These are phyloP conservation scores for Eupeodes corollae DNA, from an alignment of 1,140 invertebrate species.

Conservation along the genomic window DNA sequence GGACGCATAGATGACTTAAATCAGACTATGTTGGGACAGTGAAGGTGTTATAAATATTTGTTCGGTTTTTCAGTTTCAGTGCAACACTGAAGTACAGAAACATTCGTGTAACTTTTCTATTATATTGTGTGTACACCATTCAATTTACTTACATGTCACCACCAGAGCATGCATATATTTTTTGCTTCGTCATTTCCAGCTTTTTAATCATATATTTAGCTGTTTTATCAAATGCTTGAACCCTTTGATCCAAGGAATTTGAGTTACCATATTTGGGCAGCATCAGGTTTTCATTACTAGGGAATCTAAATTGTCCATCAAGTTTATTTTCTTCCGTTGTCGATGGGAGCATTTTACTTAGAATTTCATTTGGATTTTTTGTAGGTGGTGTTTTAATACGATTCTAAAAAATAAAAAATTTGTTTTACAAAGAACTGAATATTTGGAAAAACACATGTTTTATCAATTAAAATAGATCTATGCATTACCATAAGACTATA, in stretches of 20 bases:
- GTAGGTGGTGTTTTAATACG: slow-evolving; percentile 31
- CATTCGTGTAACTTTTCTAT: too few species aligned
- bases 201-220: slow-evolving; percentile 52
- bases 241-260: slow-evolving; percentile 23
- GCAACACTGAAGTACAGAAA: too few species aligned
- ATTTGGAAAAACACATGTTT: slow-evolving; percentile 1
- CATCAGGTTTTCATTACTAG: slow-evolving; percentile 10
- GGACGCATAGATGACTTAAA: too few species aligned
- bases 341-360: slow-evolving; percentile 23
- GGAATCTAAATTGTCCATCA: slow-evolving; percentile 26
- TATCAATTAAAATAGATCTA: neutral
- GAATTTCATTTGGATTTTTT: slow-evolving; percentile 26
- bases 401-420: slow-evolving; percentile 15
- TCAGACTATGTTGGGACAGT: too few species aligned
- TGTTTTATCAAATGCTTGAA: slow-evolving; percentile 44
- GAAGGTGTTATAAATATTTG: too few species aligned
- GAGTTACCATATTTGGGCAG: slow-evolving; percentile 2
- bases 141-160: slow-evolving; percentile 42
- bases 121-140: too few species aligned
- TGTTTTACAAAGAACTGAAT: slow-evolving; percentile 1
- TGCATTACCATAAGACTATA: slow-evolving; percentile 37
- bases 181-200: slow-evolving; percentile 55
- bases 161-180: slow-evolving; percentile 50
- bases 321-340: slow-evolving; percentile 19
- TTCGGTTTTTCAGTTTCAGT: too few species aligned